Base-by-base conservation (phyloP, 2,797 vertebrate genomes). In the Triplophysa yarkandensis region DNA sequence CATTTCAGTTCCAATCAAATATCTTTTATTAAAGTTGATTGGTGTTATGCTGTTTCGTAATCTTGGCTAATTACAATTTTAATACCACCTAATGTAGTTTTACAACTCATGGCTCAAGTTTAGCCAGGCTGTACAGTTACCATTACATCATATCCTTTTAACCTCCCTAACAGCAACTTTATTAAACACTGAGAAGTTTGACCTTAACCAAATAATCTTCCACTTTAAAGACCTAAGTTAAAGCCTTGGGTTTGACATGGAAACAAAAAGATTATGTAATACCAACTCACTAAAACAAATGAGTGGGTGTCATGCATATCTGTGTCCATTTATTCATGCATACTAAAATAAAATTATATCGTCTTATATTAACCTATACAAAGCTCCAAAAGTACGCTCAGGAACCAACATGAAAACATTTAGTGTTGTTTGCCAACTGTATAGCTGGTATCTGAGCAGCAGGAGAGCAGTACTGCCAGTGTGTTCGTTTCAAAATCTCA, bases 171-270 rank as follows among this genome's bases (percentile, higher is more conserved):
- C 60, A 72, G 46, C 11, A 28, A 17, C 34, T 63, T 64, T 64
- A 64, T 41, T 72, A 72, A 27, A 72, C 60, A 52, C 30, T 27
- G 60, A 63, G 19, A 64, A 55, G 71, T 27, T 73, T 36, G 52
- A 73, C 34, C 71, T 55, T 48, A 64, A 30, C 41, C 17, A 64
- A 44, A 55, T 55, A 64, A 64, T 41, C 34, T 73, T 8, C 43
- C 19, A 11, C 43, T 64, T 28, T 63, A 64, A 32, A 64, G 48
- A 30, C 48, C 23, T 55, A 44, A 63, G 17, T 52, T 23, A 73
- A 27, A 17, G 13, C 25, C 17, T 64, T 52, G 34, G 13, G 28
- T 54, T 32, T 43, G n/a, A 54, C 41, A 63, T 41, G 13, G 32
- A 64, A 34, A 43, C n/a, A 64, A 17, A 41, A 48, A 44, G 16